Evolutionary conservation across 2,113 vertebrate genomes (phyloP).

Genomic region (Anthoscopus minutus): DNA sequence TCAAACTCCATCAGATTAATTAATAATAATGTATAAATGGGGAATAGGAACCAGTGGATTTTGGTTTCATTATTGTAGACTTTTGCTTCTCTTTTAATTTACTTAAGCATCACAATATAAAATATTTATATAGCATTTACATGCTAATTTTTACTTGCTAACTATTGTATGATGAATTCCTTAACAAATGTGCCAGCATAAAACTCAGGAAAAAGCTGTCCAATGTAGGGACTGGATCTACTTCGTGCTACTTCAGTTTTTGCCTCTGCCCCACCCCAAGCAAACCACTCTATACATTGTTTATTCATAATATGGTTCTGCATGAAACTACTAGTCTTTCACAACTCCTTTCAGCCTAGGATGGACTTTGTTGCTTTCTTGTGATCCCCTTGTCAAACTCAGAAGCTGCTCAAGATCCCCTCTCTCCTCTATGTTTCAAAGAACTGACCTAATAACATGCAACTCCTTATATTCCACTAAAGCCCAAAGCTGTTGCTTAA

Average conservation of each 20-base stretch:
- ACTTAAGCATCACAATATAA: not conserved
- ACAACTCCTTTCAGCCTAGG: not conserved
- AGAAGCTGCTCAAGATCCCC: not conserved
- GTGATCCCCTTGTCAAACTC: not conserved
- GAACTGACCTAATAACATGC: not conserved
- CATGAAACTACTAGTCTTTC: not conserved
- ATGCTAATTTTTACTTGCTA: not conserved
- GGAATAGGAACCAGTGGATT: not conserved
- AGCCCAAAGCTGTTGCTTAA: not conserved
- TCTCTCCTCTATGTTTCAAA: not conserved
- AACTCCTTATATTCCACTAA: not conserved
- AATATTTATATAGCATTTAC: not conserved
- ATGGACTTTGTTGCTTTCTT: not conserved
- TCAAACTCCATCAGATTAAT: not conserved
- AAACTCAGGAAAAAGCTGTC: not conserved
- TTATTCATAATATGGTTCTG: not conserved
- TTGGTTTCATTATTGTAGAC: not conserved
- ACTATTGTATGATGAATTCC: not conserved
- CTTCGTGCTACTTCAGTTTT: not conserved
- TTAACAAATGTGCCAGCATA: not conserved
- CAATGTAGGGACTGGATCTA: not conserved
- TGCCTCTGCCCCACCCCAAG: not conserved
- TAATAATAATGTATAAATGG: not conserved
- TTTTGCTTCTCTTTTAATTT: not conserved
- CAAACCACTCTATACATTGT: not conserved